A percentile compares a stretch with the other conserved stretches of the same genome.
phyloP scores from a whole-genome alignment of 2,888 invertebrate genomes.

The Listrodromus nycthemerus region DNA sequence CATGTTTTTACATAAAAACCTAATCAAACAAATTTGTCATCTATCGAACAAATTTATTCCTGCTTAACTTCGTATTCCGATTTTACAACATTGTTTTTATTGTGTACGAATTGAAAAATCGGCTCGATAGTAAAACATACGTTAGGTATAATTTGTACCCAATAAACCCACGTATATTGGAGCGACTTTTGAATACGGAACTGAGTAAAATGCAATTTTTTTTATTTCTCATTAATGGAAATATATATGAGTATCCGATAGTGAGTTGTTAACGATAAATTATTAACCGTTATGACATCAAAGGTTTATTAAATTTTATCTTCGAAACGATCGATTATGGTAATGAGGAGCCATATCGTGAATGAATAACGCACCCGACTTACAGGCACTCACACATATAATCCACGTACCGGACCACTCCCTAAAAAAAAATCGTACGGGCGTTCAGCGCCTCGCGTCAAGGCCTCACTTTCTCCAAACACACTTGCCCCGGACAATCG shows the following conservation, averaged over 20 bases:
- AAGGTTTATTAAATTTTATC: slow-evolving; percentile 34
- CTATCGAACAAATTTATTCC: too few relatives aligned
- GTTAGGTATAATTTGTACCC: too few relatives aligned
- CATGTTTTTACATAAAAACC: too few relatives aligned
- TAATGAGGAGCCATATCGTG: slow-evolving; percentile 33
- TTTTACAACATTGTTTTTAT: too few relatives aligned
- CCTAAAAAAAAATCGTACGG: slow-evolving; percentile 42
- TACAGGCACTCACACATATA: slow-evolving; percentile 11
- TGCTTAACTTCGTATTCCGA: too few relatives aligned
- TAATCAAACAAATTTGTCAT: too few relatives aligned
- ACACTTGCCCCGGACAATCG: slow-evolving; percentile 59
- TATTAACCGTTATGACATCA: slow-evolving; percentile 7
- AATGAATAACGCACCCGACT: slow-evolving; percentile 12
- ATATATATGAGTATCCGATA: background rate
- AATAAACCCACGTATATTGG: too few relatives aligned
- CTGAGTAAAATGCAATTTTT: too few relatives aligned
- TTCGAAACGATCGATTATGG: slow-evolving; percentile 37
- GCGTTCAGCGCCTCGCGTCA: slow-evolving; percentile 58
- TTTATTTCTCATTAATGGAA: background rate
- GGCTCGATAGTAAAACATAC: too few relatives aligned
- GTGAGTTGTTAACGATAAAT: slow-evolving; percentile 9
- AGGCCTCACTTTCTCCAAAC: slow-evolving; percentile 76
- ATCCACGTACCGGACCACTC: slow-evolving; percentile 57
- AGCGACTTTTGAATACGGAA: too few relatives aligned
- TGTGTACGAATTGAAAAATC: too few relatives aligned